Evolutionary conservation across 2,113 vertebrate genomes (phyloP).

Genomic region (Entelurus aequoreus): DNA sequence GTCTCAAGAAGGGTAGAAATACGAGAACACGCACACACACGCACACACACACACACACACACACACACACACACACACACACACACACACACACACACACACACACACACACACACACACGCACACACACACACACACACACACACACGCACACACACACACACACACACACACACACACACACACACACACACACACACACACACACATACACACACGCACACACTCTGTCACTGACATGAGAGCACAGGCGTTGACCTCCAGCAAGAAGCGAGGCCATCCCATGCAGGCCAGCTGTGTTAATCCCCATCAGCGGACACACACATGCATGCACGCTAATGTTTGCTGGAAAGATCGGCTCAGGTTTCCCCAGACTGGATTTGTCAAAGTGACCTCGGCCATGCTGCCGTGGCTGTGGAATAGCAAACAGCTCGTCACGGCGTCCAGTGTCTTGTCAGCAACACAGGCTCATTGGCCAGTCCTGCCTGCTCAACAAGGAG

Average conservation of each 20-base stretch:
- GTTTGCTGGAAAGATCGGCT: constrained; percentile 56
- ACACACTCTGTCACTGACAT: constrained; percentile 35
- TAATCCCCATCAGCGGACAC: constrained; percentile 58
- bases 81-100: too few relatives aligned
- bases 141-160: not conserved
- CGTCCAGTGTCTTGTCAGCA: constrained; percentile 41
- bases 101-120: too few relatives aligned
- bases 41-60: too few relatives aligned
- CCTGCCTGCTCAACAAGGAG: constrained; percentile 41
- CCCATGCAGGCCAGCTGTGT: constrained; percentile 27
- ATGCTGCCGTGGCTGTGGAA: constrained; percentile 45
- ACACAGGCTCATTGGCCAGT: constrained; percentile 8
- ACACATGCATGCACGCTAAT: constrained; percentile 34
- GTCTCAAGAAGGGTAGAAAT: too few relatives aligned
- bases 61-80: not conserved
- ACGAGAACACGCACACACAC: too few relatives aligned
- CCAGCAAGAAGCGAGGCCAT: constrained; percentile 34
- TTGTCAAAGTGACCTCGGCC: constrained; percentile 58
- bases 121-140: not conserved
- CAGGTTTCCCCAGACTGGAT: constrained; percentile 50
- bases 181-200: too few relatives aligned
- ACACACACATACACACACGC: constrained; percentile 9
- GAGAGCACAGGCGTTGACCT: constrained; percentile 42
- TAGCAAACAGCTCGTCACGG: constrained; percentile 59
- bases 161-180: too few relatives aligned